These are phyloP conservation scores for Papilio polytes DNA, from an alignment of 1,140 invertebrate genomes.

Conservation along the genomic window DNA sequence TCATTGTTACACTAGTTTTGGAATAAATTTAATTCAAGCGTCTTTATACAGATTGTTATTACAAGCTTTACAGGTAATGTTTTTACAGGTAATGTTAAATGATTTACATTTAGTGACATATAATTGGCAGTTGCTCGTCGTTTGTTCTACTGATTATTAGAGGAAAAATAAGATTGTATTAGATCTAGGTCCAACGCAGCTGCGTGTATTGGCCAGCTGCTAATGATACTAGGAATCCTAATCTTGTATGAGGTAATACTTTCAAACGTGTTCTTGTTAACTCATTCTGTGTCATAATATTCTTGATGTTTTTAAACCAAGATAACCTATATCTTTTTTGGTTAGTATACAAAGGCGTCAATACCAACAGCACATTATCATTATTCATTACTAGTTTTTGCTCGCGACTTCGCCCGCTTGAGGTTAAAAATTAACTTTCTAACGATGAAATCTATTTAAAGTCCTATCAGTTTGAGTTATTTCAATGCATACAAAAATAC, in stretches of 20 bases:
- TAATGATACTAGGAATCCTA: slow-evolving; percentile 20
- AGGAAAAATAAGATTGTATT: slow-evolving; percentile 2
- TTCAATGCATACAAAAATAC: too few relatives aligned
- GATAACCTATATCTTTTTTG: background rate
- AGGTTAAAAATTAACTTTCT: too few relatives aligned
- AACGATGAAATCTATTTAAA: too few relatives aligned
- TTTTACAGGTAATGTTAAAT: background rate
- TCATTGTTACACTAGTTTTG: background rate
- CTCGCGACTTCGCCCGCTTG: too few relatives aligned
- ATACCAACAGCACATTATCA: too few relatives aligned
- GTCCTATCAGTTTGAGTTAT: too few relatives aligned
- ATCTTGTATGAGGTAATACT: slow-evolving; percentile 22
- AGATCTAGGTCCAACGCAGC: slow-evolving; percentile 13
- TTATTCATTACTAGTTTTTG: too few relatives aligned
- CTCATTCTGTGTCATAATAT: background rate
- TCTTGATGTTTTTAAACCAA: background rate
- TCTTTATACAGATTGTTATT: background rate
- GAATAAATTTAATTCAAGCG: background rate
- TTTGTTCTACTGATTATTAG: background rate
- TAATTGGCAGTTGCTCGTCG: background rate
- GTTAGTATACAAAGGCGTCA: background rate
- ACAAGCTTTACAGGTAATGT: background rate
- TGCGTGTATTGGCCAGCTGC: background rate
- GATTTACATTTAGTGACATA: background rate
- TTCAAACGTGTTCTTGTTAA: background rate